These are phyloP conservation scores for Forbesichthys papilliferus DNA, from an alignment of 2,113 vertebrate species.

Conservation along the genomic window DNA sequence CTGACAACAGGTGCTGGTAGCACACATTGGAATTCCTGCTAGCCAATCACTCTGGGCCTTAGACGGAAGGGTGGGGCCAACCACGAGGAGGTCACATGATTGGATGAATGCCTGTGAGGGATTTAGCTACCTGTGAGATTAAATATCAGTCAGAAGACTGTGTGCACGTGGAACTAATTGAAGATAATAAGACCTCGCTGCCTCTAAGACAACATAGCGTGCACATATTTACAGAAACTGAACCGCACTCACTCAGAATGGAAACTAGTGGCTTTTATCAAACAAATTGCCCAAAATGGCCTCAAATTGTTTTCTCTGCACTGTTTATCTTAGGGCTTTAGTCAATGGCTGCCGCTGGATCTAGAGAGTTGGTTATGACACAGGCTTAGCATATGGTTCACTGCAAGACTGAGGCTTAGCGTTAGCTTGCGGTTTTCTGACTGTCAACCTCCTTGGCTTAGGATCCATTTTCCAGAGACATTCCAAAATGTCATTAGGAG, in stretches of 20 bases:
- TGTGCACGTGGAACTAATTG: conserved; percentile 60
- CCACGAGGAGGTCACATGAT: conserved; percentile 40
- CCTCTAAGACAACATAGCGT: conserved; percentile 56
- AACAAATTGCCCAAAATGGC: conserved; percentile 63
- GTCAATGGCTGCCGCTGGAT: conserved; percentile 60
- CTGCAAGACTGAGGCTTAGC: conserved; percentile 68
- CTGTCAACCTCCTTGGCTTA: conserved; percentile 67
- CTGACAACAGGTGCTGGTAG: conserved; percentile 69
- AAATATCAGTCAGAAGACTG: conserved; percentile 40
- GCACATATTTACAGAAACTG: conserved; percentile 41
- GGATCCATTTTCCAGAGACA: conserved; percentile 65
- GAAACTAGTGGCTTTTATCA: conserved; percentile 59
- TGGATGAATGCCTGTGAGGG: conserved; percentile 37
- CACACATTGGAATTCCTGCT: conserved; percentile 34
- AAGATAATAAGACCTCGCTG: conserved; percentile 60
- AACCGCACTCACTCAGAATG: conserved; percentile 39
- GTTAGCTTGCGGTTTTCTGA: conserved; percentile 71
- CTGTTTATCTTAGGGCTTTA: conserved; percentile 75
- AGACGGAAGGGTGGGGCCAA: conserved; percentile 31
- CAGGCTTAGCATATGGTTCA: conserved; percentile 71
- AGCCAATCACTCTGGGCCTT: conserved; percentile 41
- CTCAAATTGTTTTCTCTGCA: conserved; percentile 63
- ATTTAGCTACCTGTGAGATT: conserved; percentile 43
- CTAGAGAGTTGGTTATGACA: conserved; percentile 62
- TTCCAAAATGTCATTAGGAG: conserved; percentile 71